A percentile compares a stretch with the other conserved stretches of the same genome.
These are phyloP conservation scores for Ophion slaviceki DNA, from an alignment of 2,888 invertebrate species.

Conservation along the genomic window DNA sequence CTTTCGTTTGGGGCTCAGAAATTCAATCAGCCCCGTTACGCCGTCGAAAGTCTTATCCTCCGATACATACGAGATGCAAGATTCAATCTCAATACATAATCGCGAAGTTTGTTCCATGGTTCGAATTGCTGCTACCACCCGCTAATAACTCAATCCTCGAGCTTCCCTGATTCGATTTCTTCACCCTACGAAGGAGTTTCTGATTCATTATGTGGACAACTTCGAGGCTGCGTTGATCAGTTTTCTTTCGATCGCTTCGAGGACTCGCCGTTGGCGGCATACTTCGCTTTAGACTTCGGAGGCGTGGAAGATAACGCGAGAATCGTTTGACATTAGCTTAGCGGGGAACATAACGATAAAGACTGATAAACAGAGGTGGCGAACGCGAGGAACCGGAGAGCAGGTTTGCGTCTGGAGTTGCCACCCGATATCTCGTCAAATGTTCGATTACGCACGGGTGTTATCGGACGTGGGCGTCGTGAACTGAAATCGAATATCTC, in stretches of 20 bases:
- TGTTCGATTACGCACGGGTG: conserved; percentile 72
- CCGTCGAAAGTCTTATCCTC: conserved; percentile 59
- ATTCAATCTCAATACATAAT: conserved; percentile 46
- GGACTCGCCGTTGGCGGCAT: background rate
- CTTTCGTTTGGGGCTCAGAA: conserved; percentile 39
- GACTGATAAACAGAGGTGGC: conserved; percentile 34
- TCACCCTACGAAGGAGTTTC: conserved; percentile 30
- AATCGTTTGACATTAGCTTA: background rate
- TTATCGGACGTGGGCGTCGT: conserved; percentile 78
- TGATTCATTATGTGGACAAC: conserved; percentile 21
- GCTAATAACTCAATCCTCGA: conserved; percentile 50
- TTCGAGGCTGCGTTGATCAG: conserved; percentile 39
- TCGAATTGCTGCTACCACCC: conserved; percentile 12
- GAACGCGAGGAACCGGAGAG: conserved; percentile 42
- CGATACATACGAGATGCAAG: conserved; percentile 9
- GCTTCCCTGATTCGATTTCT: conserved; percentile 54
- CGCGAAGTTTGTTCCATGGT: conserved; percentile 42
- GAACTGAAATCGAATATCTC: conserved; percentile 72
- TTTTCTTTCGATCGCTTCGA: conserved; percentile 17
- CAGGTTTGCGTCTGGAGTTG: conserved; percentile 57
- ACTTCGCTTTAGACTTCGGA: background rate
- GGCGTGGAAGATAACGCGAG: background rate
- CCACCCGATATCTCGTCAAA: conserved; percentile 66
- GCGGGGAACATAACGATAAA: conserved; percentile 2
- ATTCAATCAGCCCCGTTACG: conserved; percentile 52